These are phyloP conservation scores for Cabera pusaria DNA, from an alignment of 2,888 invertebrate species.

Conservation along the genomic window DNA sequence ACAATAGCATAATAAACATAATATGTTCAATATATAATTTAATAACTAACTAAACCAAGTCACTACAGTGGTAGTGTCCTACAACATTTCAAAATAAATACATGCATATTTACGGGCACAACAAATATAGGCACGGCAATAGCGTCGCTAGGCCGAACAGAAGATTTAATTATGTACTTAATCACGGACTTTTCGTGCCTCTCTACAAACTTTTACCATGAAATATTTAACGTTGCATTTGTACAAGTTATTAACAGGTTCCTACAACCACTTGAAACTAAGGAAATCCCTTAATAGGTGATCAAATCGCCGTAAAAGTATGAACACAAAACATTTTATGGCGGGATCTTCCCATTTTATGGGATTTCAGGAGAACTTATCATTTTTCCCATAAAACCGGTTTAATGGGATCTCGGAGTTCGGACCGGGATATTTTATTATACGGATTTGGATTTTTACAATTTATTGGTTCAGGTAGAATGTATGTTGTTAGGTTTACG, in stretches of 20 bases:
- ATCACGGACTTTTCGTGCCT: too few relatives aligned
- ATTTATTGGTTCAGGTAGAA: slow-evolving; percentile 15
- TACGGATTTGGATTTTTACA: slow-evolving; percentile 1
- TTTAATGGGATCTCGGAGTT: slow-evolving; percentile 50
- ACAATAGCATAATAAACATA: too few relatives aligned
- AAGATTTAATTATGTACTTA: too few relatives aligned
- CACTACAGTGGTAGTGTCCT: too few relatives aligned
- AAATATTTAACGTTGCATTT: slow-evolving; percentile 7
- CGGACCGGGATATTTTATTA: slow-evolving; percentile 14
- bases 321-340: slow-evolving; percentile 57
- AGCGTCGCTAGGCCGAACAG: too few relatives aligned
- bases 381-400: slow-evolving; percentile 63
- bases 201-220: slow-evolving; percentile 9
- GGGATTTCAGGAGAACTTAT: slow-evolving; percentile 65
- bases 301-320: slow-evolving; percentile 51
- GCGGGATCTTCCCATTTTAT: slow-evolving; percentile 54
- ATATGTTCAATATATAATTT: too few relatives aligned
- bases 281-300: slow-evolving; percentile 44
- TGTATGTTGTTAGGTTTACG: too few relatives aligned
- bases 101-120: too few relatives aligned
- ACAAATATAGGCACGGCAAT: too few relatives aligned
- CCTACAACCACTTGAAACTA: slow-evolving; percentile 32
- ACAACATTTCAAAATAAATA: too few relatives aligned
- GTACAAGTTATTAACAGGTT: slow-evolving; percentile 19
- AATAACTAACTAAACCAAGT: too few relatives aligned